Percentiles rank a stretch among this genome's conserved stretches.
These are phyloP conservation scores for Pomacea maculata DNA, from an alignment of 1,140 invertebrate species.

Conservation along the genomic window DNA sequence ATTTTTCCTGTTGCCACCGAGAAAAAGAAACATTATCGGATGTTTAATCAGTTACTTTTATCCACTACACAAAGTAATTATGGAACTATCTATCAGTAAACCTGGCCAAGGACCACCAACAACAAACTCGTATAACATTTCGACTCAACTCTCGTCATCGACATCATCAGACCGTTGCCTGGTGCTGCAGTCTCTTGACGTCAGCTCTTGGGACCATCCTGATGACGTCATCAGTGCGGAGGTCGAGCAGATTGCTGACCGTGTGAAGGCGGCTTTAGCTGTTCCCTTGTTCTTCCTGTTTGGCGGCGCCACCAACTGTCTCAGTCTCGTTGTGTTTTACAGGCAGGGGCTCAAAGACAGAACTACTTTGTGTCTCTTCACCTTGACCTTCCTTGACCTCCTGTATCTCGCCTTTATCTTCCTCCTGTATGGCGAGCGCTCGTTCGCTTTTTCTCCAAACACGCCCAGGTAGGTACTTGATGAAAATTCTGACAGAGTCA, in stretches of 20 bases:
- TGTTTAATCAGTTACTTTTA: too few relatives aligned
- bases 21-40: too few relatives aligned
- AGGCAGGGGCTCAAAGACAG: constrained; percentile 6
- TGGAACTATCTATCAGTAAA: too few relatives aligned
- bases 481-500: neutral
- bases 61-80: too few relatives aligned
- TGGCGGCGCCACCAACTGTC: constrained; percentile 4
- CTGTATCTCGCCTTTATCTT: neutral
- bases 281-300: constrained; percentile 4
- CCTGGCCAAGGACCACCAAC: too few relatives aligned
- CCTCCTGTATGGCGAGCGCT: constrained; percentile 2
- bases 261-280: neutral
- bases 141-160: too few relatives aligned
- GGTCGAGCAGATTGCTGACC: neutral
- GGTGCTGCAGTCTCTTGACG: neutral
- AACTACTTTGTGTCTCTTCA: constrained; percentile 12
- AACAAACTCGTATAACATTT: too few relatives aligned
- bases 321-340: constrained; percentile 8
- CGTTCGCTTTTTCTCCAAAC: neutral
- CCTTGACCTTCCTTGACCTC: neutral
- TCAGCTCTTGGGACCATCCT: constrained; percentile 1
- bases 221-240: neutral
- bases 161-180: too few relatives aligned
- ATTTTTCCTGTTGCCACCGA: too few relatives aligned
- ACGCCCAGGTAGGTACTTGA: neutral